Base-by-base conservation (phyloP, 2,797 vertebrate genomes). In the Peromyscus nudipes region DNA sequence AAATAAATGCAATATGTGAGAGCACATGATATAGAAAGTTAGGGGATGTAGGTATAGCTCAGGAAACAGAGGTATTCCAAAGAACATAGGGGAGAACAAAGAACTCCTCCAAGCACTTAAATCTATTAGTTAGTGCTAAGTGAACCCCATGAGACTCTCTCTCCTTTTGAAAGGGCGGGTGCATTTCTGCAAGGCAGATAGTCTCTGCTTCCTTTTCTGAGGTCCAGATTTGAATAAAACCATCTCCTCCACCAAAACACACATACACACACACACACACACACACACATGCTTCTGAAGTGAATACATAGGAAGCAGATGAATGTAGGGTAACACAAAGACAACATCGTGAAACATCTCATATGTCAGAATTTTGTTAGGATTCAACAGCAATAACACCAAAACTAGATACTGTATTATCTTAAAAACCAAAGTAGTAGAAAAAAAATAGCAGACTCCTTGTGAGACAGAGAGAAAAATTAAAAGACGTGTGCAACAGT, bases 401-500 rank as follows among this genome's bases (percentile, higher is more conserved):
- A 17, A 92, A 92, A 46, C 60, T 43, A 80, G n/a, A 91, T 37
- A 75, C 62, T 88, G 4, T 29, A 92, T 21, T 73, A 4, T 87
- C 77, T 77, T 77, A 82, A 75, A 89, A 6, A 57, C n/a, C 67
- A 87, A 60, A 92, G 76, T 71, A 95, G 84, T 8, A 29, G 57
- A 81, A 55, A 55, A 55, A 52, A 55, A 55, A 80, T 71, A 95
- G 84, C 11, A 29, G 57, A 84, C 0, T 6, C 64, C 40, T 57
- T 86, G 21, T 87, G 0, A 82, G 17, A 89, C 97, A 89, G 43
- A 92, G 5, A 96, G 31, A 40, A 37, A 77, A 92, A 31, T 9
- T 91, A 40, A 91, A 92, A 92, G 37, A 60, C 1, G 79, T 73
- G n/a, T 27, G 69, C 0, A 81, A 75, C 19, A 90, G 7, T 57